phyloP scores from a whole-genome alignment of 1,140 invertebrate species.

The Nymphalis io region DNA sequence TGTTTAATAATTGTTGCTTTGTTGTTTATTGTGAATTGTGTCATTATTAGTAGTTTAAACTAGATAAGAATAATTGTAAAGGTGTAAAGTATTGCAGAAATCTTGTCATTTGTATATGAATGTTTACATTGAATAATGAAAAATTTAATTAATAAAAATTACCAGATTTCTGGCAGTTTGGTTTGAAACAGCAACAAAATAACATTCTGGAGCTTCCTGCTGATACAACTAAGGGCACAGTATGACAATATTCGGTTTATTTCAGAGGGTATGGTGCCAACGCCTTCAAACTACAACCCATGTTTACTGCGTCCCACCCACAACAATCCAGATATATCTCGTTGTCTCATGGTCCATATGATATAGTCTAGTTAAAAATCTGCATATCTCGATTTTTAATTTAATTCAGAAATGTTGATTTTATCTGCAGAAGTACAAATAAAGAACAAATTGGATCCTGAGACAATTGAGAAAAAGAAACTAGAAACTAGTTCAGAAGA shows the following conservation, averaged over 20 bases:
- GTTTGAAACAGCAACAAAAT: conserved; percentile 72
- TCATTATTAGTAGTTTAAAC: no score
- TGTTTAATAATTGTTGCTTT: no score
- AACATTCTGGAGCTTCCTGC: conserved; percentile 55
- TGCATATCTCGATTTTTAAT: conserved; percentile 43
- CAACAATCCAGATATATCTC: conserved; percentile 82
- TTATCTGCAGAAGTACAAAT: conserved; percentile 79
- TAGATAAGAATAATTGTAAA: conserved; percentile 3
- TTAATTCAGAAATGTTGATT: conserved; percentile 73
- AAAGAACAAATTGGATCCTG: conserved; percentile 71
- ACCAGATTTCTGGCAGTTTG: conserved; percentile 11
- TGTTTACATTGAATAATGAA: neutral
- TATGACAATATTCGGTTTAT: conserved; percentile 78
- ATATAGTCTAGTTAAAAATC: conserved; percentile 70
- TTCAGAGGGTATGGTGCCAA: conserved; percentile 78
- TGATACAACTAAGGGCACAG: conserved; percentile 50
- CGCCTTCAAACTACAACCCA: conserved; percentile 69
- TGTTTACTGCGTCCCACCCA: conserved; percentile 79
- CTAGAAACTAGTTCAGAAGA: conserved; percentile 61
- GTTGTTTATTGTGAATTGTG: no score
- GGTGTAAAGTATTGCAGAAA: neutral
- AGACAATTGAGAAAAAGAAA: conserved; percentile 69
- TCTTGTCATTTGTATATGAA: conserved; percentile 15
- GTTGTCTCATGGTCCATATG: conserved; percentile 82
- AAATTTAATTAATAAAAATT: neutral